phyloP scores from a whole-genome alignment of 2,797 vertebrate species.

The Myiothlypis chrysogaster region DNA sequence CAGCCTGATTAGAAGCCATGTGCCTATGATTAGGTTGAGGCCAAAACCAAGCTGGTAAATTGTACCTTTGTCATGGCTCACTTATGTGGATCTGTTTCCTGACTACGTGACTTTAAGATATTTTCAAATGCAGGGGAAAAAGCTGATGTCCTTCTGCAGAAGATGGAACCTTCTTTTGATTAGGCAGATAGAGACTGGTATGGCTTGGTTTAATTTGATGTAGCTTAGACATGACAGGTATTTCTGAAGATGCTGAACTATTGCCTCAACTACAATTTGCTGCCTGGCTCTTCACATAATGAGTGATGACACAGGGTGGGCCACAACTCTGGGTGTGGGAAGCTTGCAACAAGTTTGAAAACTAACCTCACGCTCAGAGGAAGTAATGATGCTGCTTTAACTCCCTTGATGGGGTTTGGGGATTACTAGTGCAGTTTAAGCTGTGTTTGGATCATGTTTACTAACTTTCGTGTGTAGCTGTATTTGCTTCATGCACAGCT shows the following conservation, averaged over 20 bases:
- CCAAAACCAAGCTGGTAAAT: not conserved
- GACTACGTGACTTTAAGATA: accelerated
- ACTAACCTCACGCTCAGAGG: not conserved
- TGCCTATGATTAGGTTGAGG: not conserved
- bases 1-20: not conserved
- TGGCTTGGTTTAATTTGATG: not conserved
- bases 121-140: not conserved
- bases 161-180: not conserved
- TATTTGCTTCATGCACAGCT: not conserved
- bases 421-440: not conserved
- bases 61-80: not conserved
- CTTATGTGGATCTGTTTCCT: not conserved
- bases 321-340: not conserved
- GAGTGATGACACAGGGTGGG: not conserved
- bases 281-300: not conserved
- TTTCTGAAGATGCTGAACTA: not conserved
- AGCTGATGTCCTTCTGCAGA: not conserved
- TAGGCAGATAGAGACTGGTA: not conserved
- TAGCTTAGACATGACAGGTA: not conserved
- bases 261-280: not conserved
- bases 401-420: not conserved
- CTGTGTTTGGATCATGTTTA: not conserved
- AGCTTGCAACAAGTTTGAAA: not conserved
- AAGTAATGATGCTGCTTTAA: not conserved
- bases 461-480: not conserved